Evolutionary conservation across 2,113 vertebrate species (phyloP).

Genomic region (Gasterosteus nipponicus): DNA sequence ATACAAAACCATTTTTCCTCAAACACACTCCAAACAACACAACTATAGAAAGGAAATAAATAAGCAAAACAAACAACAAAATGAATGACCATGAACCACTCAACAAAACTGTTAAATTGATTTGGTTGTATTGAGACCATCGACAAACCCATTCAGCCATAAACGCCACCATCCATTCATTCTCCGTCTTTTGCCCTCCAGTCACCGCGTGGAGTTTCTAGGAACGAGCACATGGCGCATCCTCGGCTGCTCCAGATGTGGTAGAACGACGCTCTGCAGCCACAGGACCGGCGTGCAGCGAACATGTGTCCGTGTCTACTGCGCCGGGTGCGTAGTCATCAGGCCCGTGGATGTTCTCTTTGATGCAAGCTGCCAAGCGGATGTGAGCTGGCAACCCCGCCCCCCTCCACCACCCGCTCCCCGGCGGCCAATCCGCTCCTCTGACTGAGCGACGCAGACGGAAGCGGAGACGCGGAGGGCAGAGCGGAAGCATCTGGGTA

Average conservation of each 20-base stretch:
- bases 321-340: conserved; percentile 41
- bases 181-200: no score
- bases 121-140: no score
- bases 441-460: conserved; percentile 60
- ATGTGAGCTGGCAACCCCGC: conserved; percentile 58
- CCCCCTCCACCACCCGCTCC: conserved; percentile 1
- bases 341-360: conserved; percentile 47
- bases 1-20: neutral
- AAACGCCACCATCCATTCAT: neutral
- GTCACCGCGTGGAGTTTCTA: neutral
- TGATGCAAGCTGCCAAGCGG: conserved; percentile 66
- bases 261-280: neutral
- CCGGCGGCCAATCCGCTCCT: conserved; percentile 56
- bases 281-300: neutral
- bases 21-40: neutral
- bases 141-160: neutral
- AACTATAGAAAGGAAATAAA: neutral
- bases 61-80: neutral
- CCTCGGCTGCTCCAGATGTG: neutral
- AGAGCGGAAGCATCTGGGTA: conserved; percentile 77
- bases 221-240: neutral
- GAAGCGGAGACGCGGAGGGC: conserved; percentile 42
- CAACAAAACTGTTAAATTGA: neutral
- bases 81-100: neutral
- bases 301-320: conserved; percentile 40